phyloP scores from a whole-genome alignment of 2,888 invertebrate genomes.

The Thera obeliscata region DNA sequence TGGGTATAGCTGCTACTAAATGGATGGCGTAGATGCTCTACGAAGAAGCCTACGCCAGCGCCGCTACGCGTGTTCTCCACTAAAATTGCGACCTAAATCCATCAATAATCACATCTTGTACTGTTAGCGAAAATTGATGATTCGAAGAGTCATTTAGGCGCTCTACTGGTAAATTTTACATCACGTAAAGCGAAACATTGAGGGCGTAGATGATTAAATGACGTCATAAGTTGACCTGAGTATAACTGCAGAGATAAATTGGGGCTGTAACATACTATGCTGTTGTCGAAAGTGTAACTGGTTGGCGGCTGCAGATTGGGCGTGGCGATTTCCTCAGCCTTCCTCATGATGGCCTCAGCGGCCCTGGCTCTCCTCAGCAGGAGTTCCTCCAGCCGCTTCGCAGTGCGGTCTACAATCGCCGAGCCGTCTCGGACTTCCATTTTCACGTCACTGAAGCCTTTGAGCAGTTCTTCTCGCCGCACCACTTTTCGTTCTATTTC shows the following conservation, averaged over 20 bases:
- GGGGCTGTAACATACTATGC: slow-evolving; percentile 60
- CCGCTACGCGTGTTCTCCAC: neutral
- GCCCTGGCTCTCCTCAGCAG: slow-evolving; percentile 60
- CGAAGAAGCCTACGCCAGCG: neutral
- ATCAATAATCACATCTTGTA: no score
- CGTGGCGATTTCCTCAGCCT: slow-evolving; percentile 66
- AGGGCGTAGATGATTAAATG: no score
- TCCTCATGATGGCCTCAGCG: slow-evolving; percentile 69
- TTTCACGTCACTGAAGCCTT: slow-evolving; percentile 63
- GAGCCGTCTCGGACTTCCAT: slow-evolving; percentile 65
- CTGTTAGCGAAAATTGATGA: no score
- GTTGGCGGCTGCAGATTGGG: slow-evolving; percentile 46
- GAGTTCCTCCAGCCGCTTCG: slow-evolving; percentile 60
- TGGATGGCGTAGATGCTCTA: neutral
- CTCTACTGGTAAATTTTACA: no score
- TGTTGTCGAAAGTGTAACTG: slow-evolving; percentile 62
- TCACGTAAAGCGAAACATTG: no score
- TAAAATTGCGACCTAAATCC: no score
- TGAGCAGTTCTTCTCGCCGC: slow-evolving; percentile 58
- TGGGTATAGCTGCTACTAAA: no score
- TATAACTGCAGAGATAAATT: neutral
- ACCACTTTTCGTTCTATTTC: slow-evolving; percentile 65
- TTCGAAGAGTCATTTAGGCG: no score
- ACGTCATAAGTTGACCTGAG: no score
- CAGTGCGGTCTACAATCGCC: slow-evolving; percentile 67